phyloP scores from a whole-genome alignment of 2,797 vertebrate species.

The Gymnoscopelus microlampas region DNA sequence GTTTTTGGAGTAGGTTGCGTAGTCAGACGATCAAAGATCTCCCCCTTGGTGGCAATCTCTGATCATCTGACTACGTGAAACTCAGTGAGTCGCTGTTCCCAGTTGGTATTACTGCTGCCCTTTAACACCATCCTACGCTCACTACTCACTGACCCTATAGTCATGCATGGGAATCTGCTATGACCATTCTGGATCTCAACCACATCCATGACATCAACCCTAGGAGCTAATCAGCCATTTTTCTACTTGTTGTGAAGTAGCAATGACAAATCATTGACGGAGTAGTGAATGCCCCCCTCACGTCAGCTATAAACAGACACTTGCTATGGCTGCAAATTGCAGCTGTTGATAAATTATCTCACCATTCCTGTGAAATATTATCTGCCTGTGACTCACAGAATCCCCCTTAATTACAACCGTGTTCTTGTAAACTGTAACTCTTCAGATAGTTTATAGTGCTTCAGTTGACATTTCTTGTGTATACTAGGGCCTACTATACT shows the following conservation, averaged over 20 bases:
- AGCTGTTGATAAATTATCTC: background rate
- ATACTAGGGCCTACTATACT: no score
- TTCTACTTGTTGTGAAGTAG: background rate
- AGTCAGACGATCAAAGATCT: background rate
- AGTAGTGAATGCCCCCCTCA: background rate
- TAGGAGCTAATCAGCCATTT: no score
- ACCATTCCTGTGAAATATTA: background rate
- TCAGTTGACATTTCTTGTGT: background rate
- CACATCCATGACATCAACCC: no score
- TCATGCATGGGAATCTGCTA: conserved; percentile 12
- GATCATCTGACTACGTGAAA: background rate
- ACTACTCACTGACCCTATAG: background rate
- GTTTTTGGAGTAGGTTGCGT: no score
- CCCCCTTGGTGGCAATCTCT: no score
- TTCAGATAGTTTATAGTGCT: background rate
- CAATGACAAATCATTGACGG: background rate
- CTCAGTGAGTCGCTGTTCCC: background rate
- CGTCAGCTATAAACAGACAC: background rate
- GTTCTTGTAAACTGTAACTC: background rate
- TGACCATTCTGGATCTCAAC: background rate
- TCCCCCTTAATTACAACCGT: background rate
- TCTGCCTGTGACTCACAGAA: conserved; percentile 6
- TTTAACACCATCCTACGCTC: background rate
- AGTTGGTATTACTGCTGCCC: background rate
- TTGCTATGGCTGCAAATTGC: background rate